phyloP scores from a whole-genome alignment of 2,113 vertebrate genomes.

The Canis aureus region DNA sequence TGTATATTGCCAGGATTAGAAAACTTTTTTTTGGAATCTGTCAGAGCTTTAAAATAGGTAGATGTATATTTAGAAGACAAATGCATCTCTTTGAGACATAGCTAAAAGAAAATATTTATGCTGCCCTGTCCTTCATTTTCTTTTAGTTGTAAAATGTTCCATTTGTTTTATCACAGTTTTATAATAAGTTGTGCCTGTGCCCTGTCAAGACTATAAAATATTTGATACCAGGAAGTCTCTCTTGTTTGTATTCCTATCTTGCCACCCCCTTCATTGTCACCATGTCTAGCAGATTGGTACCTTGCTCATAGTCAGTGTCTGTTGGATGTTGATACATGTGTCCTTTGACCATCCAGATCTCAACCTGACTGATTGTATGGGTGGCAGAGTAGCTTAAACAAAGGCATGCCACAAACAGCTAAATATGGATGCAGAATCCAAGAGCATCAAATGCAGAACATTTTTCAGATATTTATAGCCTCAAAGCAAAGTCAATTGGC shows the following conservation, averaged over 20 bases:
- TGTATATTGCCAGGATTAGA: slow-evolving; percentile 42
- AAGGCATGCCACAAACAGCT: slow-evolving; percentile 86
- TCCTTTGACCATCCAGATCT: slow-evolving; percentile 59
- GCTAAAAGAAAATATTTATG: slow-evolving; percentile 58
- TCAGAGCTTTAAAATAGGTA: slow-evolving; percentile 60
- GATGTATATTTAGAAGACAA: slow-evolving; percentile 63
- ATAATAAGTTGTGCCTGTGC: slow-evolving; percentile 46
- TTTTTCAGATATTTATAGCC: slow-evolving; percentile 88
- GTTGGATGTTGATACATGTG: slow-evolving; percentile 61
- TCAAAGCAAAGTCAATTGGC: slow-evolving; percentile 87
- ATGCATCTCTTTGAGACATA: slow-evolving; percentile 17
- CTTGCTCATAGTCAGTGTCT: slow-evolving; percentile 34
- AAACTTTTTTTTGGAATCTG: slow-evolving; percentile 59
- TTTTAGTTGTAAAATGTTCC: slow-evolving; percentile 65
- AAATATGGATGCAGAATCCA: slow-evolving; percentile 87
- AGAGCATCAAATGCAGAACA: slow-evolving; percentile 87
- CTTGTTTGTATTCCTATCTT: slow-evolving; percentile 51
- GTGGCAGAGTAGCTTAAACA: slow-evolving; percentile 82
- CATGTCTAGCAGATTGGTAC: neutral
- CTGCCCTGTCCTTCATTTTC: neutral
- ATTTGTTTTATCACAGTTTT: slow-evolving; percentile 31
- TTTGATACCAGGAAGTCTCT: slow-evolving; percentile 21
- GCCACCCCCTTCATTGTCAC: neutral
- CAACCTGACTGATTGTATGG: slow-evolving; percentile 83
- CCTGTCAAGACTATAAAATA: neutral